phyloP scores from a whole-genome alignment of 2,888 invertebrate genomes.

The Onthophagus sagittarius region DNA sequence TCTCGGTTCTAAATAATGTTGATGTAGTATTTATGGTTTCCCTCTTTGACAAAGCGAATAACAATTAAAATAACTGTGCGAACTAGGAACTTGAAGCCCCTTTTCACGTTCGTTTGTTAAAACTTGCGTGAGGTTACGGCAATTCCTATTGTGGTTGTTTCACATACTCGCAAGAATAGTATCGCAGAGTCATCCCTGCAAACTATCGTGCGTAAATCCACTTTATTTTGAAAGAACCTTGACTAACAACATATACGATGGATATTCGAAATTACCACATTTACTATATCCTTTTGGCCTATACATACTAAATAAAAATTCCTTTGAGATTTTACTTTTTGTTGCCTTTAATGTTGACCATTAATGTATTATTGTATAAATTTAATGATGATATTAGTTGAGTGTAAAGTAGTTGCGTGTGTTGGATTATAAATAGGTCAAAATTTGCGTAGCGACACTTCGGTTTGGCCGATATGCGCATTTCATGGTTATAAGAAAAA shows the following conservation, averaged over 20 bases:
- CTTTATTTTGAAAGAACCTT: background rate
- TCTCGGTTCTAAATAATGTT: no score
- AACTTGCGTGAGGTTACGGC: background rate
- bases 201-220: background rate
- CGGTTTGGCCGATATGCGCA: background rate
- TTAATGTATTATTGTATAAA: no score
- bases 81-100: background rate
- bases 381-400: no score
- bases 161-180: background rate
- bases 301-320: no score
- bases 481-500: background rate
- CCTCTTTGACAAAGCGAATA: background rate
- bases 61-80: background rate
- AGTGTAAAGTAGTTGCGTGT: background rate
- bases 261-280: background rate
- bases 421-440: background rate
- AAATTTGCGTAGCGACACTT: background rate
- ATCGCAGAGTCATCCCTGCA: background rate
- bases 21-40: no score
- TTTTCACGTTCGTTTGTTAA: background rate
- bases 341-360: no score
- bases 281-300: background rate
- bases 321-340: no score
- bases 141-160: background rate
- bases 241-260: background rate